Evolutionary conservation across 2,797 vertebrate species (phyloP).

Genomic region (Catharus ustulatus): DNA sequence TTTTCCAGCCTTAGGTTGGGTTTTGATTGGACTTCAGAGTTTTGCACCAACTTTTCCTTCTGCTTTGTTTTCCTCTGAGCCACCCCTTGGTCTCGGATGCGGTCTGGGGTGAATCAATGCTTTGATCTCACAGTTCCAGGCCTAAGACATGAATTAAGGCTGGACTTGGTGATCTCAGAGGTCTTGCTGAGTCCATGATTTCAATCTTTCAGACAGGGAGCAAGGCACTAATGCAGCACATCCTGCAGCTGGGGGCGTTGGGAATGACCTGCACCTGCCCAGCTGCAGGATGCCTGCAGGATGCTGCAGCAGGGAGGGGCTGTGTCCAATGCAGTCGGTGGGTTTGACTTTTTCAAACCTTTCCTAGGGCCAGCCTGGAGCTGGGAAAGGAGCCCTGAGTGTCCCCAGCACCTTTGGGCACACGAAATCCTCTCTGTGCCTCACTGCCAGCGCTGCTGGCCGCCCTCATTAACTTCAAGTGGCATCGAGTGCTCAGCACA

Average conservation of each 20-base stretch:
- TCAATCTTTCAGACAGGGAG: not conserved
- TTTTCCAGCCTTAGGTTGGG: not conserved
- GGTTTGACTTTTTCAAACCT: not conserved
- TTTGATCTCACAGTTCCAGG: not conserved
- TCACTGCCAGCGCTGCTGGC: conserved; percentile 32
- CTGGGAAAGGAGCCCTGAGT: not conserved
- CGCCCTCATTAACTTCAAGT: conserved; percentile 62
- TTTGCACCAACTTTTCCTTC: not conserved
- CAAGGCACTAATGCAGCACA: fast-evolving
- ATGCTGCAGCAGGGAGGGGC: not conserved
- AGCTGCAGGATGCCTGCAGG: not conserved
- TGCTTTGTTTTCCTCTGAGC: not conserved
- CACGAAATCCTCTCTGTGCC: not conserved
- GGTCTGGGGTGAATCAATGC: not conserved
- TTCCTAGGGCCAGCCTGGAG: not conserved
- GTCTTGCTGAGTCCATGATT: not conserved
- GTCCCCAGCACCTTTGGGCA: conserved; percentile 46
- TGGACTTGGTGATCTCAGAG: not conserved
- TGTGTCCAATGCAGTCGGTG: not conserved
- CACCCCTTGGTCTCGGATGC: fast-evolving
- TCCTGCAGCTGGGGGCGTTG: not conserved
- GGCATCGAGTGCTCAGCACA: conserved; percentile 48
- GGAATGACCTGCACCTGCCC: not conserved
- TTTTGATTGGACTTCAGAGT: not conserved
- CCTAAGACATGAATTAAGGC: not conserved